phyloP scores from a whole-genome alignment of 23 tunicate species.

The Corella eumyota region DNA sequence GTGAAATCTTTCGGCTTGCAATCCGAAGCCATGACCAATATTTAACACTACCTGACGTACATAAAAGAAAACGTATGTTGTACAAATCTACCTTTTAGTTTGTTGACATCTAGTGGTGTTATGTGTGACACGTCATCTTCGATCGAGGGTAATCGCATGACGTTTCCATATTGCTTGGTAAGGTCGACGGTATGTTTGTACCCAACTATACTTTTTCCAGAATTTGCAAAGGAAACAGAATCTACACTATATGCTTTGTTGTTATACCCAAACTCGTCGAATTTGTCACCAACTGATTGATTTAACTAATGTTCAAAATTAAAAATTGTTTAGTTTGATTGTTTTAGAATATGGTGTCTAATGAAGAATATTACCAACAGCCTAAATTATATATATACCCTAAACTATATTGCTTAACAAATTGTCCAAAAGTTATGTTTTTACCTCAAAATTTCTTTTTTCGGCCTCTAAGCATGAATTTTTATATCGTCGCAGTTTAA shows the following conservation, averaged over 20 bases:
- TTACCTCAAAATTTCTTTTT: not conserved
- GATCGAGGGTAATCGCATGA: constrained; percentile 6
- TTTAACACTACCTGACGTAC: too few relatives aligned
- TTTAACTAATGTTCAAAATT: constrained; percentile 5
- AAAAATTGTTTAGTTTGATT: not conserved
- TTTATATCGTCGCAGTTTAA: constrained; percentile 23
- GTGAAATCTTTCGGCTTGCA: too few relatives aligned
- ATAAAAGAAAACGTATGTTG: not conserved
- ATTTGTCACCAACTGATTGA: constrained; percentile 18
- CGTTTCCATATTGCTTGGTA: constrained; percentile 3
- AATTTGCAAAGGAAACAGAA: constrained; percentile 13
- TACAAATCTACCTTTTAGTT: constrained; percentile 8
- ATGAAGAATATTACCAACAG: not conserved
- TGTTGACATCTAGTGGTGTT: constrained; percentile 20
- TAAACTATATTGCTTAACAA: too few relatives aligned
- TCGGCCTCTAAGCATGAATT: not conserved
- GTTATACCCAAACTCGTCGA: constrained; percentile 16
- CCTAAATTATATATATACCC: not conserved
- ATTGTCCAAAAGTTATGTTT: not conserved
- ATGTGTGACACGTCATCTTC: constrained; percentile 39
- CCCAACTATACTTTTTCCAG: not conserved
- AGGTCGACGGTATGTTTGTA: constrained; percentile 5
- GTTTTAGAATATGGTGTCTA: not conserved
- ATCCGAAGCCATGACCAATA: too few relatives aligned
- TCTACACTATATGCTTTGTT: constrained; percentile 7